Base-by-base conservation (phyloP, 2,113 vertebrate genomes). In the Percopsis transmontana region DNA sequence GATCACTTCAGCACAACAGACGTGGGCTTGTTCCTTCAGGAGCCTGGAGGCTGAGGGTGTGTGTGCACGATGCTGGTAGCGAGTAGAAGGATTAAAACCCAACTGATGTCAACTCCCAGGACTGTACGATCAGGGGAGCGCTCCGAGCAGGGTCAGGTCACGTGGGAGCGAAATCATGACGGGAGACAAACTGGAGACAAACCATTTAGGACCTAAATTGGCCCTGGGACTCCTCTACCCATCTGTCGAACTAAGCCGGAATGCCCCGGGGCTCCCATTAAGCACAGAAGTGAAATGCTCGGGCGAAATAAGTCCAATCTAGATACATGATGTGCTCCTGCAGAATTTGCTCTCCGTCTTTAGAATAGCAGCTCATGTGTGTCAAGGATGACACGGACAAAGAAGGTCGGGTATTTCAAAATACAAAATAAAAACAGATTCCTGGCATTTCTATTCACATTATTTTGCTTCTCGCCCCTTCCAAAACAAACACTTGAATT, bases 131-230 rank as follows among this genome's bases (percentile, higher is more conserved):
- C 67, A 82, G 70, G 66, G 60, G 71, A 85, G 73, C 16, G 55
- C 78, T 83, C 71, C 70, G 78, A 80, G 87, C 77, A 65, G 80
- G 74, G 77, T 74, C 62, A 7, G 82, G 79, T 88, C 87, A 84
- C 87, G 71, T 72, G 86, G 87, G 86, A 90, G 76, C 16, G 1
- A 40, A 78, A 83, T 82, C 86, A 77, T 85, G 88, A 87, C 70
- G 67, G 83, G 84, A 90, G 85, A 87, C 81, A 85, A 91, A 89
- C 86, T 86, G 82, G 82, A 93, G 89, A 90, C 91, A 91, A 92
- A 92, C 84, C 89, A 91, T 92, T 93, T 91, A 93, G 89, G 89
- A 88, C 88, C 89, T 76, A 91, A 92, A 91, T 92, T 91, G 88
- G 90, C 88, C 89, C 85, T 81, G 83, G 90, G 90, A 91, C 86